These are phyloP conservation scores for Nycticorax nycticorax DNA, from an alignment of 2,113 vertebrate species.

Conservation along the genomic window DNA sequence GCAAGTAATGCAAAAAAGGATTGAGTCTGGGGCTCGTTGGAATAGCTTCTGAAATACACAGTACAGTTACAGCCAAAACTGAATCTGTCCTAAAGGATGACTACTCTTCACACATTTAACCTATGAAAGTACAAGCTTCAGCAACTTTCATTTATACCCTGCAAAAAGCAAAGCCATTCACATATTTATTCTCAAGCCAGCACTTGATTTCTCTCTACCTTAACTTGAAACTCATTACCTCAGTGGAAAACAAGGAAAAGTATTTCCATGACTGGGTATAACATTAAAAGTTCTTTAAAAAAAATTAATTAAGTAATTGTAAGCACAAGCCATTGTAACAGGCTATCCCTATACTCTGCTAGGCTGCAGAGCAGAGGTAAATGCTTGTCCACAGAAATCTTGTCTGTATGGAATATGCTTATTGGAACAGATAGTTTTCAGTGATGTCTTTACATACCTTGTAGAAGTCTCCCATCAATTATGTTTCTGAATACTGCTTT, in stretches of 20 bases:
- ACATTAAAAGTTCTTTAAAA: neutral
- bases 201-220: neutral
- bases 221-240: neutral
- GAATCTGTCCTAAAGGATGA: neutral
- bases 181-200: neutral
- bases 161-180: neutral
- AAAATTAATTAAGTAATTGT: neutral
- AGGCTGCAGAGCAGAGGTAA: neutral
- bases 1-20: neutral
- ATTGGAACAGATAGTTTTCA: neutral
- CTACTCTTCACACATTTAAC: neutral
- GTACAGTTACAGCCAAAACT: neutral
- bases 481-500: neutral
- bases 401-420: neutral
- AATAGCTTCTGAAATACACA: neutral
- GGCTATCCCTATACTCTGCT: neutral
- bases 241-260: neutral
- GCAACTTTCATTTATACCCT: neutral
- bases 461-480: slow-evolving; percentile 31
- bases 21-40: neutral
- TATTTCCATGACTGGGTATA: neutral
- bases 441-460: neutral
- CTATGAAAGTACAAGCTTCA: neutral
- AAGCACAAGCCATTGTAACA: neutral
- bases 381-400: neutral